Base-by-base conservation (phyloP, 1,140 invertebrate genomes). In the Caenorhabditis latens region DNA sequence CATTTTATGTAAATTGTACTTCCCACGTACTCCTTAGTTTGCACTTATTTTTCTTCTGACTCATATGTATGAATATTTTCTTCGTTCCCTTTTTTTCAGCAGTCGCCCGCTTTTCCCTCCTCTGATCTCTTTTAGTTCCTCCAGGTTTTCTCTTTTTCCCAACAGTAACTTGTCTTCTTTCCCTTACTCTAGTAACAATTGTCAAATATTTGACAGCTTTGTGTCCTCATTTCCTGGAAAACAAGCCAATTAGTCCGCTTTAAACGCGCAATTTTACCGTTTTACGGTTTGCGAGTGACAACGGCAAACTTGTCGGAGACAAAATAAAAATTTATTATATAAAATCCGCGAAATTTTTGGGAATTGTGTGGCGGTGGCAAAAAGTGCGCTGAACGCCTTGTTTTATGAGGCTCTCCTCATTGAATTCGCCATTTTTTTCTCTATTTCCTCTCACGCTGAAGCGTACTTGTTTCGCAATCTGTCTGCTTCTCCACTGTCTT, bases 401-500 rank as follows among this genome's bases (percentile, higher is more conserved):
- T 63, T 63, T 63, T 63, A 63, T 63, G 61, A 32, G 61, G 11
- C 61, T 63, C 21, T 19, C n/a, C 55, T 32, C 32, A 32, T 32
- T 32, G 32, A 58, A 58, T 58, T 14, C 61, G 61, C 43, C 6
- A 14, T 50, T 11, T 85, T 67, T 43, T 40, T 87, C 32, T 61
- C 86, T 63, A 55, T 58, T 71, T 16, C 14, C n/a, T 87, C 48
- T 55, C 11, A 5, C 79, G 32, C 1, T 82, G 14, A 32, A 40
- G 63, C 67, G 57, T 46, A 58, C 79, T 83, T 58, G 53, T 40
- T 82, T 86, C 46, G 61, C 19, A 43, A 63, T 53, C 50, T 71
- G 16, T 48, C 53, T 79, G 43, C n/a, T 79, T 42, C 40, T 43
- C 43, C 13, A 50, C 16, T 67, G 2, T 8, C 42, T 61, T 46